Percentiles rank a stretch among this genome's conserved stretches.
These are phyloP conservation scores for Glaucomys volans DNA, from an alignment of 2,113 vertebrate genomes.

Conservation along the genomic window DNA sequence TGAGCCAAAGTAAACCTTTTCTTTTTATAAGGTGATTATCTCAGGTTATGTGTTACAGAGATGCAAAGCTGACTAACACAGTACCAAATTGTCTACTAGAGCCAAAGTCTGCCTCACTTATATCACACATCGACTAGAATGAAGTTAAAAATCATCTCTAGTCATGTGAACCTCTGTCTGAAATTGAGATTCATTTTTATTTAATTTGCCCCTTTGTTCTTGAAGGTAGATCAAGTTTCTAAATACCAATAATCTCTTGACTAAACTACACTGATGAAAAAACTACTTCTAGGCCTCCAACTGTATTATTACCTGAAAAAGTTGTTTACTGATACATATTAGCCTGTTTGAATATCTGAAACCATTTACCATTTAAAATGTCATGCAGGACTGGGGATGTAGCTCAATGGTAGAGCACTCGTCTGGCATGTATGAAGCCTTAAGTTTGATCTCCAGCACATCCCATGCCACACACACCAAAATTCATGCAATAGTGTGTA, in stretches of 20 bases:
- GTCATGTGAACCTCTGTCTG: not conserved
- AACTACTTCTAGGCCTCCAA: not conserved
- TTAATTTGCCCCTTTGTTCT: not conserved
- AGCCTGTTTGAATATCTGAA: not conserved
- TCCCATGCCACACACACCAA: not conserved
- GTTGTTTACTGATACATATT: not conserved
- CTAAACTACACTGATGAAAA: not conserved
- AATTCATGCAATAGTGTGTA: not conserved
- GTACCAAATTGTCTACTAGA: not conserved
- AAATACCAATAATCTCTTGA: not conserved
- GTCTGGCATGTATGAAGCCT: not conserved
- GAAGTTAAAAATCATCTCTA: not conserved
- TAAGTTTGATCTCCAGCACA: not conserved
- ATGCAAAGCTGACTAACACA: not conserved
- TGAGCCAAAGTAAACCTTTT: not conserved
- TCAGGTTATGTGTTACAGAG: not conserved
- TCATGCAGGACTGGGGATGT: not conserved
- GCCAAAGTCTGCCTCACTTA: not conserved
- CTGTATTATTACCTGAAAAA: not conserved
- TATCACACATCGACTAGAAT: not conserved
- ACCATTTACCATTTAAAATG: not conserved
- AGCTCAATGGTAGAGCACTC: not conserved
- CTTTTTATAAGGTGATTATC: not conserved
- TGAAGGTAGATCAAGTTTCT: constrained; percentile 11
- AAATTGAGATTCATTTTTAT: not conserved